Evolutionary conservation across 1,140 invertebrate species (phyloP).

Genomic region (Mycetomoellerius zeteki): DNA sequence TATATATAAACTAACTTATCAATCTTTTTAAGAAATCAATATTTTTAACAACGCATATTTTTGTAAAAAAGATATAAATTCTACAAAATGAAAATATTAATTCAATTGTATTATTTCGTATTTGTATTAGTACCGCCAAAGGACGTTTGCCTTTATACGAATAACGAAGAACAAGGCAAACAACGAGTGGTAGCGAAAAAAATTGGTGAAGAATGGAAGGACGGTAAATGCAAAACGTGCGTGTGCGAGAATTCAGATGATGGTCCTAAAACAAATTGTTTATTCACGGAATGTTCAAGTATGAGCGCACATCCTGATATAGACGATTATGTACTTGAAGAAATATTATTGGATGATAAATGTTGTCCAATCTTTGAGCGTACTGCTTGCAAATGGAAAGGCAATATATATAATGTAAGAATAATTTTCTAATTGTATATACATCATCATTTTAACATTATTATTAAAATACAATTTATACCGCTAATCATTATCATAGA

Average conservation of each 20-base stretch:
- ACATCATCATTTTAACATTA: background rate
- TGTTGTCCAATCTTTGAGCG: slow-evolving; percentile 89
- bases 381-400: slow-evolving; percentile 88
- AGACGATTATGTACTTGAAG: slow-evolving; percentile 87
- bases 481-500: slow-evolving; percentile 72
- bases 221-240: slow-evolving; percentile 90
- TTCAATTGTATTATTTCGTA: slow-evolving; percentile 13
- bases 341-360: slow-evolving; percentile 85
- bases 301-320: slow-evolving; percentile 81
- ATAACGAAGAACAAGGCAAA: slow-evolving; percentile 85
- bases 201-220: slow-evolving; percentile 89
- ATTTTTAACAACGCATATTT: background rate
- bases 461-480: slow-evolving; percentile 20
- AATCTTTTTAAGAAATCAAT: background rate
- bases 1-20: background rate
- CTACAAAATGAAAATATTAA: background rate
- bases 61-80: background rate
- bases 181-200: slow-evolving; percentile 87
- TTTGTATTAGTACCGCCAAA: slow-evolving; percentile 88
- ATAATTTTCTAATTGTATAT: background rate
- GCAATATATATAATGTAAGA: slow-evolving; percentile 86
- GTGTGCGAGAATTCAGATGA: slow-evolving; percentile 85
- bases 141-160: slow-evolving; percentile 90
- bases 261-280: slow-evolving; percentile 81
- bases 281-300: slow-evolving; percentile 84